Evolutionary conservation across 2,113 vertebrate genomes (phyloP).

Genomic region (Mungos mungo): DNA sequence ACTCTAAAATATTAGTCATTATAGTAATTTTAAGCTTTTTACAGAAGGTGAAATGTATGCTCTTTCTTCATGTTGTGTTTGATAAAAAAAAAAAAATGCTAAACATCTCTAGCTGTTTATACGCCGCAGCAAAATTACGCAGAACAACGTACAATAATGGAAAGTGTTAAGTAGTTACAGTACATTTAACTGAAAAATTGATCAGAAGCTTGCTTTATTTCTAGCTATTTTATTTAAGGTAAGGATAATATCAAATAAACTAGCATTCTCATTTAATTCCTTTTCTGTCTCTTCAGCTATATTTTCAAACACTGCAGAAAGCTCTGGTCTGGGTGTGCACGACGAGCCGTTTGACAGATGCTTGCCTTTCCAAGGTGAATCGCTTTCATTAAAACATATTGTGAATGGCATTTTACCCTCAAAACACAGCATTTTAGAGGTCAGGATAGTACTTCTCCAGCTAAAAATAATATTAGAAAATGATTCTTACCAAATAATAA

Average conservation of each 20-base stretch:
- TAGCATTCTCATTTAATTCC: neutral
- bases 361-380: conserved; percentile 77
- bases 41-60: neutral
- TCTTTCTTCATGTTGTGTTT: neutral
- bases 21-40: neutral
- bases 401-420: conserved; percentile 60
- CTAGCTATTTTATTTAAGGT: neutral
- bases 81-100: conserved; percentile 11
- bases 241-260: neutral
- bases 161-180: neutral
- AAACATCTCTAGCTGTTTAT: neutral
- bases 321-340: conserved; percentile 44
- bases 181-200: neutral
- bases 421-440: conserved; percentile 9
- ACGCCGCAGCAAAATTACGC: neutral
- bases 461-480: conserved; percentile 62
- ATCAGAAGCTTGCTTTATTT: neutral
- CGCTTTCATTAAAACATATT: conserved; percentile 71
- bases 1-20: neutral
- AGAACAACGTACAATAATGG: neutral
- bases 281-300: conserved; percentile 55
- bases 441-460: conserved; percentile 38
- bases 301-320: conserved; percentile 61
- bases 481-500: conserved; percentile 59
- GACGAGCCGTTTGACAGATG: conserved; percentile 64